Base-by-base conservation (phyloP, 1,140 invertebrate species). In the Charaxes varanes region DNA sequence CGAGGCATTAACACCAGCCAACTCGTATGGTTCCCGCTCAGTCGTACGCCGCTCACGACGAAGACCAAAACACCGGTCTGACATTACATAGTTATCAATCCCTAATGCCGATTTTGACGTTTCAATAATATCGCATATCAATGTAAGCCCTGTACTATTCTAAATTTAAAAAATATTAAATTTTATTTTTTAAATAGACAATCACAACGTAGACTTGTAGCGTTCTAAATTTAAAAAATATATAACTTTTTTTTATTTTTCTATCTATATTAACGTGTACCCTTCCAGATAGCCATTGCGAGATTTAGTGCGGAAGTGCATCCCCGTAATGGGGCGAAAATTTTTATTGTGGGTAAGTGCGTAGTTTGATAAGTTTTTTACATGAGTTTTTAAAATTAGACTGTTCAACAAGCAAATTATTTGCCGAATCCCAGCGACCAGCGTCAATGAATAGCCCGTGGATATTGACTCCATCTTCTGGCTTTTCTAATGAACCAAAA, bases 361-460 rank as follows among this genome's bases (percentile, higher is more conserved):
- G 28, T 51, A 37, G 21, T 13, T 36, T 16, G 15, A 33, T 38
- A 6, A 23, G 11, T 26, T 12, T 14, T 26, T 6, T 31, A 28
- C 12, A 36, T 12, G 7, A 13, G 5, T 11, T 26, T 16, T 40
- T 21, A 8, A n/a, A 23, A 7, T 23, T 34, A 2, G 6, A 12
- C 13, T 23, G 7, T 23, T 23, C 10, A n/a, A n/a, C n/a, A n/a
- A n/a, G n/a, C 2, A 23, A 23, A n/a, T 23, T 1, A 23, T 2
- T 6, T 23, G n/a, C 7, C 6, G 86, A 66, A 62, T 96, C 91
- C 92, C 93, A 97, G 52, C 89, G 86, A 7, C 91, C 94, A 0
- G 94, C 94, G 76, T 97, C 95, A 31, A 96, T 87, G 66, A 91
- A 97, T 24, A 97, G 83, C 0, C 95, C 95, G 72, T 96, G 94